phyloP scores from a whole-genome alignment of 92 coral and sea anemone genomes.

The Ricordea florida region DNA sequence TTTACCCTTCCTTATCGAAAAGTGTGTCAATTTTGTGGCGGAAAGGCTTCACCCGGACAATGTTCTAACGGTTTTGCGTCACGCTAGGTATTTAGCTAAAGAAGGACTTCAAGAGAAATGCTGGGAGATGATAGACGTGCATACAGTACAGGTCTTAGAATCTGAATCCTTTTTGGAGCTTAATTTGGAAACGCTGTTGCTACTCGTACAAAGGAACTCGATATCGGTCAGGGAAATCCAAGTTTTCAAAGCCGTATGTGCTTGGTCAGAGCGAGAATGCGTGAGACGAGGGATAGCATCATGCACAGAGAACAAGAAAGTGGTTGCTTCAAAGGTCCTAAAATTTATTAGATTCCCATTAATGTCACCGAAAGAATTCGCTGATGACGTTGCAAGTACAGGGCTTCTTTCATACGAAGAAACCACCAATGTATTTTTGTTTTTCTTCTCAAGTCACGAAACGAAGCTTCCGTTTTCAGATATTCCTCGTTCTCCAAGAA shows the following conservation, averaged over 20 bases:
- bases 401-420: slow-evolving; percentile 79
- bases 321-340: slow-evolving; percentile 67
- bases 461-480: slow-evolving; percentile 66
- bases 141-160: slow-evolving; percentile 63
- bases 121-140: slow-evolving; percentile 77
- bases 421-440: slow-evolving; percentile 71
- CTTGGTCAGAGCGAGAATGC: slow-evolving; percentile 80
- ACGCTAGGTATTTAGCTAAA: slow-evolving; percentile 69
- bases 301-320: slow-evolving; percentile 50
- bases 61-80: slow-evolving; percentile 74
- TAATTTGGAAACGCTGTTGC: slow-evolving; percentile 56
- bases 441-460: slow-evolving; percentile 74
- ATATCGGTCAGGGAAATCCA: slow-evolving; percentile 64
- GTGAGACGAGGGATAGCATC: slow-evolving; percentile 44
- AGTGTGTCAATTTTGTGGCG: slow-evolving; percentile 72
- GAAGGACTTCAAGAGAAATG: slow-evolving; percentile 73
- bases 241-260: slow-evolving; percentile 68
- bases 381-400: slow-evolving; percentile 77
- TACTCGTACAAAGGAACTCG: slow-evolving; percentile 65
- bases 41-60: slow-evolving; percentile 76
- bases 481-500: slow-evolving; percentile 68
- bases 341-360: slow-evolving; percentile 72
- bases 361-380: slow-evolving; percentile 82
- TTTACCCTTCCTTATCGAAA: slow-evolving; percentile 73
- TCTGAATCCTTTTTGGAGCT: slow-evolving; percentile 73